A percentile compares a stretch with the other conserved stretches of the same genome.
Conservation (phyloP, 2,113 vertebrate species). For the Beaufortia kweichowensis region DNA sequence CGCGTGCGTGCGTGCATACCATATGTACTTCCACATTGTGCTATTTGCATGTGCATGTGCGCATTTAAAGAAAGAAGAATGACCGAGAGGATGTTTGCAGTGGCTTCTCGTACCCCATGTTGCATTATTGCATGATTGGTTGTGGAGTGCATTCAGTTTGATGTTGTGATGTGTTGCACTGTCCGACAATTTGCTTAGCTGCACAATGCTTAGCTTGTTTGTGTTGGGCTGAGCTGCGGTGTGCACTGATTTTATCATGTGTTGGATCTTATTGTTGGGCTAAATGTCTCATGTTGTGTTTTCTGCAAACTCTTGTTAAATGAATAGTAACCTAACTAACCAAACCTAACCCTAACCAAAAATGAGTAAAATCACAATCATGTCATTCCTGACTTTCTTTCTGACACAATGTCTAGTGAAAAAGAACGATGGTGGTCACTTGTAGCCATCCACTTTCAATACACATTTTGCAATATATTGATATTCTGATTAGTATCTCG, state of each 20-base stretch:
- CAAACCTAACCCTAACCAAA: no score
- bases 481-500: no score
- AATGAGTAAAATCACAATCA: no score
- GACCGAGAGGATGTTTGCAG: neutral
- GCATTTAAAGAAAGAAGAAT: constrained; percentile 13
- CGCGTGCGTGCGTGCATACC: neutral
- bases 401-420: no score
- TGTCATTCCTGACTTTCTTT: no score
- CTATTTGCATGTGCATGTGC: constrained; percentile 52
- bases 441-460: no score
- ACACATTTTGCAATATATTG: no score
- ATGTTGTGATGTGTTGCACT: neutral
- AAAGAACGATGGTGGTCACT: no score
- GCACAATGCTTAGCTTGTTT: neutral
- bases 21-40: neutral
- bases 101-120: neutral
- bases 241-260: constrained; percentile 17
- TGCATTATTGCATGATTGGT: neutral
- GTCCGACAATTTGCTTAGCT: neutral
- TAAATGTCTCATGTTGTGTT: neutral
- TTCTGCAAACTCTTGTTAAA: neutral
- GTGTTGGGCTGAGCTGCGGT: neutral
- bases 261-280: constrained; percentile 2
- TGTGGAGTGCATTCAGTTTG: neutral
- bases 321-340: no score